A percentile compares a stretch with the other conserved stretches of the same genome.
Evolutionary conservation across 2,797 vertebrate genomes (phyloP).

Genomic region (Enteromius unitaeniatus): DNA sequence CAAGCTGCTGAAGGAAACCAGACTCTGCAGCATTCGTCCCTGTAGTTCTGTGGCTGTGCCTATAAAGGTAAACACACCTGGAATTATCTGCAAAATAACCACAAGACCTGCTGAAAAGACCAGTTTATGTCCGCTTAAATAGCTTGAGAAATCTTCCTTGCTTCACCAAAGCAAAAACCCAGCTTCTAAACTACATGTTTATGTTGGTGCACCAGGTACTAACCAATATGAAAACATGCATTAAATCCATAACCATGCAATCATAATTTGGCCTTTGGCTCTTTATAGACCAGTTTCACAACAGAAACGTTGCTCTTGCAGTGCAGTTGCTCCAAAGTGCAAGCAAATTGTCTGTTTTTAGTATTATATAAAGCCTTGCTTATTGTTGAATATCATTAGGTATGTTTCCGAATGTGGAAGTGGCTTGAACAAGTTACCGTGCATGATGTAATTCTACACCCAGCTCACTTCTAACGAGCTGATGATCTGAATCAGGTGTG

Average conservation of each 20-base stretch:
- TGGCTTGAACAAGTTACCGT: neutral
- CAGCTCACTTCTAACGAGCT: too few species aligned
- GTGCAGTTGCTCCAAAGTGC: too few species aligned
- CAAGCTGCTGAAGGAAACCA: conserved; percentile 83
- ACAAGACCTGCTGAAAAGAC: neutral
- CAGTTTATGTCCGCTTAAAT: neutral
- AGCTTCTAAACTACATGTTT: neutral
- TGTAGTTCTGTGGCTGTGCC: conserved; percentile 79
- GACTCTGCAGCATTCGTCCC: conserved; percentile 82
- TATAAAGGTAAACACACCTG: conserved; percentile 73
- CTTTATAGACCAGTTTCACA: neutral
- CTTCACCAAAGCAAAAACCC: neutral
- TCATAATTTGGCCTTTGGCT: conserved; percentile 5
- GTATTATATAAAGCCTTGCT: neutral
- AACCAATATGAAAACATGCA: neutral
- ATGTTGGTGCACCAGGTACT: neutral
- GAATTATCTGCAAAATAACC: neutral
- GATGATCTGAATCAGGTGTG: too few species aligned
- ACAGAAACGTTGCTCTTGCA: neutral
- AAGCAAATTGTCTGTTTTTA: neutral
- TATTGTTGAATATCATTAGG: neutral
- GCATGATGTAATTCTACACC: neutral
- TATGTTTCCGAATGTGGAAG: neutral
- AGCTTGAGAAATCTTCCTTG: neutral
- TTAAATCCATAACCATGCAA: conserved; percentile 14